These are phyloP conservation scores for Eurytoma adleriae DNA, from an alignment of 2,888 invertebrate genomes.

Conservation along the genomic window DNA sequence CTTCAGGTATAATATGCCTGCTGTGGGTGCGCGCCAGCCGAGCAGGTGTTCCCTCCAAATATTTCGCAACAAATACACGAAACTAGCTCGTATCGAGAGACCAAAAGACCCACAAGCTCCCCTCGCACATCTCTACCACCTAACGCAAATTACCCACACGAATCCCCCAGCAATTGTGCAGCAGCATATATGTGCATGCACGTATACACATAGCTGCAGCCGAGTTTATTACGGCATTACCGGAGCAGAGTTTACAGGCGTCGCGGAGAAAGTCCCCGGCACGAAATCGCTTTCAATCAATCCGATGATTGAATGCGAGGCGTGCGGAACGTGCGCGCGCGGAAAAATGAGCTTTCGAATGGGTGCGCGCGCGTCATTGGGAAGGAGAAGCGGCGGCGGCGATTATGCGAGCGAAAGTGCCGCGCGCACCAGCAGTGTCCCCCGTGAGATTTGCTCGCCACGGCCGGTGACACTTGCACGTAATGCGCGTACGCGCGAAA, in stretches of 20 bases:
- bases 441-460: slow-evolving; percentile 12
- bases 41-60: no score
- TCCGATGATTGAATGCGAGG: slow-evolving; percentile 5
- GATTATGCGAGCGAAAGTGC: slow-evolving; percentile 40
- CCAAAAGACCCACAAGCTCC: no score
- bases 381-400: slow-evolving; percentile 14
- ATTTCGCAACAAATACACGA: no score
- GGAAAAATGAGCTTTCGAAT: slow-evolving; percentile 64
- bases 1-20: no score
- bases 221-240: not conserved
- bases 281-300: slow-evolving; percentile 20
- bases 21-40: no score
- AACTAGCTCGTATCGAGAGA: no score
- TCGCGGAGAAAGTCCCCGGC: slow-evolving; percentile 1
- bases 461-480: slow-evolving; percentile 32
- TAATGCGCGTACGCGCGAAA: slow-evolving; percentile 32
- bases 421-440: not conserved
- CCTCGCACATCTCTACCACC: no score
- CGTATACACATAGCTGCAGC: not conserved
- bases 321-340: slow-evolving; percentile 46
- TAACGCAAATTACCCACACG: no score
- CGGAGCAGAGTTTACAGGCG: not conserved
- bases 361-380: slow-evolving; percentile 55
- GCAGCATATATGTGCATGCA: not conserved
- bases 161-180: no score